These are phyloP conservation scores for Tetropium fuscum DNA, from an alignment of 2,888 invertebrate genomes.

Conservation along the genomic window DNA sequence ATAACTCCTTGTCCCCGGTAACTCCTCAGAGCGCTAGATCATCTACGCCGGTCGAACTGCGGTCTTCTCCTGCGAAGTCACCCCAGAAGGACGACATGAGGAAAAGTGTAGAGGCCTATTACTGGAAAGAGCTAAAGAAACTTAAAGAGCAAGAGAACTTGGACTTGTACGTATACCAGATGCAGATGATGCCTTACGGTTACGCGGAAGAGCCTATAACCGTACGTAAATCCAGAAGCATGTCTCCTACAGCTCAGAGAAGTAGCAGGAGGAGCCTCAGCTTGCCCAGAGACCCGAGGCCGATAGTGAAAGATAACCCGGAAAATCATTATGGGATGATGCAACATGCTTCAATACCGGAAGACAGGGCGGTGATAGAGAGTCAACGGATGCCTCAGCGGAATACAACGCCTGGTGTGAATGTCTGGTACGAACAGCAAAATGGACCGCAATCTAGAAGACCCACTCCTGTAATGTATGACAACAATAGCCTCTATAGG, in stretches of 20 bases:
- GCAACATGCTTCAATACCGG: constrained; percentile 40
- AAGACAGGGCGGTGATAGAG: constrained; percentile 46
- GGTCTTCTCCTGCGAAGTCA: constrained; percentile 48
- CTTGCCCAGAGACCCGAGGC: constrained; percentile 55
- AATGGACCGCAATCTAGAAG: constrained; percentile 44
- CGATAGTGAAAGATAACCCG: constrained; percentile 11
- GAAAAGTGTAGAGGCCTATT: constrained; percentile 74
- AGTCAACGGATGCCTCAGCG: constrained; percentile 25
- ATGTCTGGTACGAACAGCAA: too few species aligned
- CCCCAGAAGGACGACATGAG: constrained; percentile 70
- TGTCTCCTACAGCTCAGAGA: constrained; percentile 63
- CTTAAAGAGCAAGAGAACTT: constrained; percentile 74
- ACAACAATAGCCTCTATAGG: constrained; percentile 47
- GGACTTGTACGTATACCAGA: constrained; percentile 60
- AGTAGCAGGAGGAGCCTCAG: constrained; percentile 64
- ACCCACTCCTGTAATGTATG: constrained; percentile 33
- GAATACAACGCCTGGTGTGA: constrained; percentile 5
- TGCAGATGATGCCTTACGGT: constrained; percentile 51
- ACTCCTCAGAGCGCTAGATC: constrained; percentile 35
- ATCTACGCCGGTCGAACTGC: constrained; percentile 44
- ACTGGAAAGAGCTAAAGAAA: constrained; percentile 77
- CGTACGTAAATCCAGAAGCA: constrained; percentile 64
- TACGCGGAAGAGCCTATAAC: constrained; percentile 59
- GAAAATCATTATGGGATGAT: constrained; percentile 30
- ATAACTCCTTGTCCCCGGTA: constrained; percentile 33